phyloP scores from a whole-genome alignment of 1,140 invertebrate genomes.

The Adoxophyes honmai region DNA sequence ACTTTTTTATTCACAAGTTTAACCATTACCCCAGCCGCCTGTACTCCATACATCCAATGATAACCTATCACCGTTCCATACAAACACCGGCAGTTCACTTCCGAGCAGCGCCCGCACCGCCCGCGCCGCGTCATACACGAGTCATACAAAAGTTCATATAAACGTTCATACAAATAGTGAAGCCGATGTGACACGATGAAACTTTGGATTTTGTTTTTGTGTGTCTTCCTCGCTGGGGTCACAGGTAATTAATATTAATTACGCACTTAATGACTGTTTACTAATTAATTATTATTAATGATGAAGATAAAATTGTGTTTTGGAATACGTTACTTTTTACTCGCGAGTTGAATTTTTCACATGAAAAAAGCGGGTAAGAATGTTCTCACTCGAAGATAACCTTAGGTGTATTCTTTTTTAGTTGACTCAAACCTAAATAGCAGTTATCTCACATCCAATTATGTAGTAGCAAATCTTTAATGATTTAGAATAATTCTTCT shows the following conservation, averaged over 20 bases:
- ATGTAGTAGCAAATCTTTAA: too few relatives aligned
- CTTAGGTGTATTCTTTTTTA: too few relatives aligned
- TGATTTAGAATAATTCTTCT: too few relatives aligned
- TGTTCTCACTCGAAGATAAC: too few relatives aligned
- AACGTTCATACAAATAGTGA: background rate
- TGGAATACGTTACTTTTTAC: too few relatives aligned
- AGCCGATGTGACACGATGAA: conserved; percentile 2
- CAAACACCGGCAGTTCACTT: conserved; percentile 8
- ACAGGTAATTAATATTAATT: background rate
- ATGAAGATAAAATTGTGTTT: too few relatives aligned
- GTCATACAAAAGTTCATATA: background rate
- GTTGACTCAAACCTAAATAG: too few relatives aligned
- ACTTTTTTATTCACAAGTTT: background rate
- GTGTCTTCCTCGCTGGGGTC: background rate
- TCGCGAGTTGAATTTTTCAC: too few relatives aligned
- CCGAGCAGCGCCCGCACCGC: background rate
- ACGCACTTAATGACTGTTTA: too few relatives aligned
- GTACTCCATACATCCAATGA: conserved; percentile 7
- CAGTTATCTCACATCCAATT: too few relatives aligned
- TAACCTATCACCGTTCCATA: conserved; percentile 4
- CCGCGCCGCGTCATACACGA: background rate
- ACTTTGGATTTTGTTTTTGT: conserved; percentile 13
- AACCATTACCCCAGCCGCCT: background rate
- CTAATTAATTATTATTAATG: too few relatives aligned
- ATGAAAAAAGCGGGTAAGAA: too few relatives aligned